Evolutionary conservation across 2,113 vertebrate genomes (phyloP), one percentile per base, ranked within the genome.

Genomic region (Eulemur macaco): DNA sequence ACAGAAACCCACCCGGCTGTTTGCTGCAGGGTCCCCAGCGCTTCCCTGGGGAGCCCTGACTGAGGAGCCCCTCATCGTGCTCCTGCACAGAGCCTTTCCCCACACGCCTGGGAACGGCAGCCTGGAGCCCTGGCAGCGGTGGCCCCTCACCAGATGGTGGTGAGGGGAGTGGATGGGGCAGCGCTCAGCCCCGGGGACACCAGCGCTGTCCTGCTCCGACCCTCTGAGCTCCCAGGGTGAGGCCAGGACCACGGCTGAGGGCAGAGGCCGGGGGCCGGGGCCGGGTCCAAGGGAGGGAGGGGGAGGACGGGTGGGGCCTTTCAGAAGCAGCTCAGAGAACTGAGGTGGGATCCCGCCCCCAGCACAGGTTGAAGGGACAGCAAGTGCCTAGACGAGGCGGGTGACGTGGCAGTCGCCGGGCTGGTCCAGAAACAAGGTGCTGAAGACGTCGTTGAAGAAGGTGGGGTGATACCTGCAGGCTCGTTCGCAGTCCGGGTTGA

Each of bases 401-500:
- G 99, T 99, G 86, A 99, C 99, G 0, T 99, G 99, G 93, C 99
- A 99, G 77, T 86, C 63, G 0, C 98, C 63, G 0, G 98, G 94
- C 96, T 99, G 98, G 84, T 99, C 99, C 97, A 99, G 98, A 96
- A 99, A 99, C 0, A 99, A 98, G 1, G 99, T 99, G 98, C 99
- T 99, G 97, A 99, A 99, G 98, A 99, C 97, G 73, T 99, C 99
- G 15, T 99, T 99, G 98, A 99, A 99, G 98, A 99, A 99, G 54
- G 96, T 96, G 0, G 99, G 99, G 96, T 99, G 99, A 98, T 99
- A 99, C 60, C 97, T 97, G 98, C 99, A 99, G 96, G 99, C 99
- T n/a, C 99, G 98, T 17, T 99, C 98, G 2, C 99, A 99, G 98
- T 99, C 99, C 0, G 99, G 99, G 96, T 99, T 99, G 86, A 99